These are phyloP conservation scores for Falcunculus frontatus DNA, from an alignment of 2,113 vertebrate genomes.

Conservation along the genomic window DNA sequence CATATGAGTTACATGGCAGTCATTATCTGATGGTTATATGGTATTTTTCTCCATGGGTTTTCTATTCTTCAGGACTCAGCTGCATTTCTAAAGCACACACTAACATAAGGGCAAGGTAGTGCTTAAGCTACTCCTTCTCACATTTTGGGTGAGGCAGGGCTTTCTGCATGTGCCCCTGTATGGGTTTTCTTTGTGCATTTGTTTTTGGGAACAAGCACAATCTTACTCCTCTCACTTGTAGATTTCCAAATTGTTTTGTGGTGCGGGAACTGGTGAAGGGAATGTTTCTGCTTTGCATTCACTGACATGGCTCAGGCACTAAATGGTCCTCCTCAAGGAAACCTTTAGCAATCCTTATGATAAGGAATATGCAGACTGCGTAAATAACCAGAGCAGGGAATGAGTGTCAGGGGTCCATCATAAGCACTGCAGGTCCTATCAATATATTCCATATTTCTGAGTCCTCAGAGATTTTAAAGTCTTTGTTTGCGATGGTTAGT, in stretches of 20 bases:
- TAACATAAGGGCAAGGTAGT: not conserved
- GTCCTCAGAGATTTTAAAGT: not conserved
- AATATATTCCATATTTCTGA: not conserved
- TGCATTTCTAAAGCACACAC: not conserved
- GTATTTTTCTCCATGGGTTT: not conserved
- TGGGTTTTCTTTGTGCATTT: not conserved
- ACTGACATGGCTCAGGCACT: not conserved
- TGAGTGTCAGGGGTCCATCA: not conserved
- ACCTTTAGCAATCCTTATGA: not conserved
- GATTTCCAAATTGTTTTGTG: not conserved
- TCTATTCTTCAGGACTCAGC: not conserved
- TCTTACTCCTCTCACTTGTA: not conserved
- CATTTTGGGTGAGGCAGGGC: not conserved
- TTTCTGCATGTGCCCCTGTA: fast-evolving
- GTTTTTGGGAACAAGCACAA: not conserved
- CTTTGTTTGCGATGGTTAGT: not conserved
- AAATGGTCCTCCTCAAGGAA: not conserved
- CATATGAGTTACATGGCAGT: not conserved
- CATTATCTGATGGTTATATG: not conserved
- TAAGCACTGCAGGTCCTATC: not conserved
- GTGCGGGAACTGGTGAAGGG: not conserved
- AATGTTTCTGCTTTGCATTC: not conserved
- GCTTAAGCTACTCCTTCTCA: not conserved
- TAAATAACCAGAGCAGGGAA: not conserved
- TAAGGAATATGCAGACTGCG: not conserved